phyloP scores from a whole-genome alignment of 1,140 invertebrate species.

The Drosophila tani region DNA sequence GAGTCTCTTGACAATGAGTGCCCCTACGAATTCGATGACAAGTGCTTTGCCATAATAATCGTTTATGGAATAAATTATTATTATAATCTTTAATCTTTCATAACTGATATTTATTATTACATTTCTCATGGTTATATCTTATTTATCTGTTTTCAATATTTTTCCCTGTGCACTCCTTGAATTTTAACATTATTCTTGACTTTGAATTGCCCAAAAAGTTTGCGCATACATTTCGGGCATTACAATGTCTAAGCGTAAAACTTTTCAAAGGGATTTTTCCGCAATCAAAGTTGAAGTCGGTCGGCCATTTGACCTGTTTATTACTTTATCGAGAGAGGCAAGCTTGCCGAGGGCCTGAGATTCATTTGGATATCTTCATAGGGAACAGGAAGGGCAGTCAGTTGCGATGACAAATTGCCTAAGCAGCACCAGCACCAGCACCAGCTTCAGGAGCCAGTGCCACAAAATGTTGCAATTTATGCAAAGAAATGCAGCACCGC shows the following conservation, averaged over 20 bases:
- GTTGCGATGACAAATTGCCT: constrained; percentile 78
- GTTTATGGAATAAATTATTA: no score
- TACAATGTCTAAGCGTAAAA: constrained; percentile 7
- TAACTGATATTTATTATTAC: no score
- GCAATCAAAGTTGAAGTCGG: constrained; percentile 15
- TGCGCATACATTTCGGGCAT: constrained; percentile 9
- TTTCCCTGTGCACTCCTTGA: neutral
- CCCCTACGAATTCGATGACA: neutral
- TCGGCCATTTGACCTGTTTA: constrained; percentile 22
- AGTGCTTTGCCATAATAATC: no score
- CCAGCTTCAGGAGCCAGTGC: constrained; percentile 49
- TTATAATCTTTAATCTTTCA: no score
- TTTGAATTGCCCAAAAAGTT: constrained; percentile 21
- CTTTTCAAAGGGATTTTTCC: constrained; percentile 16
- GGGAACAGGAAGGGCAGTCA: constrained; percentile 26
- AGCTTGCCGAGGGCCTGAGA: constrained; percentile 11
- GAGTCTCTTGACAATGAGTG: neutral
- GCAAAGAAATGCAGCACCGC: constrained; percentile 72
- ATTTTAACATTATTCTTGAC: constrained; percentile 11
- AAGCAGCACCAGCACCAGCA: constrained; percentile 38
- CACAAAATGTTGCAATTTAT: constrained; percentile 77
- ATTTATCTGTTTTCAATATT: neutral
- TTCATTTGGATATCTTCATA: constrained; percentile 59
- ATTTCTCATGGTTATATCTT: no score
- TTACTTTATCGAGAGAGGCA: neutral